Evolutionary conservation across 2,888 invertebrate genomes (phyloP).

Genomic region (Nephrotoma appendiculata): DNA sequence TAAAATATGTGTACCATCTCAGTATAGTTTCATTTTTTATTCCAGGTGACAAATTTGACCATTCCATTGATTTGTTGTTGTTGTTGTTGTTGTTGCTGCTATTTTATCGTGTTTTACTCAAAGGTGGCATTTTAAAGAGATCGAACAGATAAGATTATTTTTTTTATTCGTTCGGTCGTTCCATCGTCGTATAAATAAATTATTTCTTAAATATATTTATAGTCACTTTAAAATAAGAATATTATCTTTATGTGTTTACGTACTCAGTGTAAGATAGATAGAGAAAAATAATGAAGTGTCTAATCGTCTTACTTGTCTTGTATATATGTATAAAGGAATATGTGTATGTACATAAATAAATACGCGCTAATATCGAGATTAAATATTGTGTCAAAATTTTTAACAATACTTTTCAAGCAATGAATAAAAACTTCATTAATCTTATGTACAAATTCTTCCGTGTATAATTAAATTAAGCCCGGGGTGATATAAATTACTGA

Average conservation of each 20-base stretch:
- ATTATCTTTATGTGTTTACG: too few relatives aligned
- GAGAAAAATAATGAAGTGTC: neutral
- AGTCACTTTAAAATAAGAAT: too few relatives aligned
- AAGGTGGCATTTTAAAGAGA: slow-evolving; percentile 5
- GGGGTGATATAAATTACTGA: neutral
- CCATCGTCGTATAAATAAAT: neutral
- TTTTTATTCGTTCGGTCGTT: neutral
- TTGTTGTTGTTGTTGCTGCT: neutral
- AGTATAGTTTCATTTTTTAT: neutral
- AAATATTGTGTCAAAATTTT: neutral
- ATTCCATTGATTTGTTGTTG: slow-evolving; percentile 1
- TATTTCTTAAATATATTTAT: neutral
- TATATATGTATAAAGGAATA: neutral
- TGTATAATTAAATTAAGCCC: neutral
- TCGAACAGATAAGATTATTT: neutral
- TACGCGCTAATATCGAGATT: neutral
- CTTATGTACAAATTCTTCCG: neutral
- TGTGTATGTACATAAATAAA: neutral
- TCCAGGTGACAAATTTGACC: slow-evolving; percentile 4
- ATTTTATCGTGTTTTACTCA: slow-evolving; percentile 6
- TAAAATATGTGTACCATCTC: neutral
- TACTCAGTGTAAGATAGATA: neutral
- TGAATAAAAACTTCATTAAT: neutral
- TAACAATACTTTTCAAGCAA: neutral
- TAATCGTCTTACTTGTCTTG: neutral